These are phyloP conservation scores for Bacillus rossius DNA, from an alignment of 1,140 invertebrate genomes.

Conservation along the genomic window DNA sequence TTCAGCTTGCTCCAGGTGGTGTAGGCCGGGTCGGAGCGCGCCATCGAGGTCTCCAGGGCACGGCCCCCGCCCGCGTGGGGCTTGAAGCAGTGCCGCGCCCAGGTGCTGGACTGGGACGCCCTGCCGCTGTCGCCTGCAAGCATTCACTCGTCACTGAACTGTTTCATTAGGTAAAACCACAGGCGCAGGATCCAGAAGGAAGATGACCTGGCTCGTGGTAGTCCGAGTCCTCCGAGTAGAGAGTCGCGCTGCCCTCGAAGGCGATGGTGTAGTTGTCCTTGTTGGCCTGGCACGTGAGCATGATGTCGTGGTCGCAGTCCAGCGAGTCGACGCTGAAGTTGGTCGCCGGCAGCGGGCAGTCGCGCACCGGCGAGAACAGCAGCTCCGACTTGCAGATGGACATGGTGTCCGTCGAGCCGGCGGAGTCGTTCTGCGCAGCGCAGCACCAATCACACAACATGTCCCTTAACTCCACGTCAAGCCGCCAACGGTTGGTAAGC, in stretches of 20 bases:
- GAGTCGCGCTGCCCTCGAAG: conserved; percentile 69
- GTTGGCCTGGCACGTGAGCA: conserved; percentile 78
- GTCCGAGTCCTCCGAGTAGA: conserved; percentile 80
- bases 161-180: too few relatives aligned
- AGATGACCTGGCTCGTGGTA: conserved; percentile 56
- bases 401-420: conserved; percentile 68
- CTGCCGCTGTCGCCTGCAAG: too few relatives aligned
- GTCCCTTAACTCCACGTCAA: too few relatives aligned
- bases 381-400: conserved; percentile 86
- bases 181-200: too few relatives aligned
- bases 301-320: conserved; percentile 82
- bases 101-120: too few relatives aligned
- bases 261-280: conserved; percentile 94
- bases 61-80: background rate
- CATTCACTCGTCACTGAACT: too few relatives aligned
- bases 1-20: conserved; percentile 82
- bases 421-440: conserved; percentile 42
- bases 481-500: too few relatives aligned
- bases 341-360: conserved; percentile 58
- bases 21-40: conserved; percentile 71
- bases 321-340: conserved; percentile 88
- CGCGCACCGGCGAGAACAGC: conserved; percentile 86
- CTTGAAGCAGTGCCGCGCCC: background rate
- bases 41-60: conserved; percentile 56
- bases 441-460: too few relatives aligned